Evolutionary conservation across 2,888 invertebrate species (phyloP), one percentile per base, ranked within the genome.

Genomic region (Amphiduros pacificus): DNA sequence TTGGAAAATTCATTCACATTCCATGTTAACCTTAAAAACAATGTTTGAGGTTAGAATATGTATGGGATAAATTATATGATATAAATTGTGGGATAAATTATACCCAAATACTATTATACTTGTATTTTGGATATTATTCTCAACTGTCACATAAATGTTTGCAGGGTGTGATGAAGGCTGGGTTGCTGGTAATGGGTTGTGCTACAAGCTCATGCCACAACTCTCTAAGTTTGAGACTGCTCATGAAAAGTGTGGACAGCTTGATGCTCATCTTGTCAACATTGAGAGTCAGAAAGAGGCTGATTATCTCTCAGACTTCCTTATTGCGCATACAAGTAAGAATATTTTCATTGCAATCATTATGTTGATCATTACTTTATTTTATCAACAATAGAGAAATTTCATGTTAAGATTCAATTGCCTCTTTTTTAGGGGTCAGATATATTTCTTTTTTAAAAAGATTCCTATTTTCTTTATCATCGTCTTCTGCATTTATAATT

Each of bases 301-400:
- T 71, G 82, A 87, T 73, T 87, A 87, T 70, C 66, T 87, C 24
- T 87, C 87, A 11, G 85, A 86, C 67, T 82, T 85, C 81, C 71
- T 87, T 58, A 40, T 50, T 48, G 40, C 60, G 2, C 32, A 44
- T n/a, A 63, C 60, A 55, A 59, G 63, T 63, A 28, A n/a, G 55
- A 44, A 14, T 26, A 4, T 31, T 26, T 14, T 26, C n/a, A 55
- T 44, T 55, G 6, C 1, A 40, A 17, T 20, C 20, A 5, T 6
- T n/a, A 26, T 9, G 14, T 11, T 17, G n/a, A 44, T 36, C 36
- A 9, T 36, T n/a, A n/a, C n/a, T 17, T 36, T 36, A 36, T 11
- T 11, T 36, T 36, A 17, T 36, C 9, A 36, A 11, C 36, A 11
- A 11, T 9, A 36, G 17, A 11, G 9, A 36, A 36, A 11, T 36